These are phyloP conservation scores for Aplysia californica DNA, from an alignment of 1,140 invertebrate genomes.

Conservation along the genomic window DNA sequence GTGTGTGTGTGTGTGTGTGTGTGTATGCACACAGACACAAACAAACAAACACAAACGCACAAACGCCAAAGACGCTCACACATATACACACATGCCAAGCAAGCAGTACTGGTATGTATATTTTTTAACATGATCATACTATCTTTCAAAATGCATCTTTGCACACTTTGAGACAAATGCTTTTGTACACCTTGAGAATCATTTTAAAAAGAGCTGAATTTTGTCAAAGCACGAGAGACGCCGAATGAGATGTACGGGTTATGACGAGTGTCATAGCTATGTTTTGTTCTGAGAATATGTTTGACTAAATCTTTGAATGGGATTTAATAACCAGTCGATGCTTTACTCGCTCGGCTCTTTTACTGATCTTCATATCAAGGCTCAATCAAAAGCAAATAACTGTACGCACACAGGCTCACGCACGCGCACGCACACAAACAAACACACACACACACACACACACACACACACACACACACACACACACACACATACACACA, in stretches of 20 bases:
- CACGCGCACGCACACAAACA: too few species aligned
- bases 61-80: not conserved
- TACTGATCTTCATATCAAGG: not conserved
- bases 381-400: not conserved
- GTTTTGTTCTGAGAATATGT: not conserved
- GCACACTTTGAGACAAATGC: not conserved
- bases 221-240: not conserved
- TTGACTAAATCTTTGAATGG: not conserved
- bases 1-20: not conserved
- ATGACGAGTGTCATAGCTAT: not conserved
- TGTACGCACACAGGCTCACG: not conserved
- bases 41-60: not conserved
- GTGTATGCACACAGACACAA: not conserved
- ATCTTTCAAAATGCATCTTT: not conserved
- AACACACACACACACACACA: not conserved
- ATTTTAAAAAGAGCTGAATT: not conserved
- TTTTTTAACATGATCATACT: not conserved
- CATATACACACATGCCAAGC: conserved; percentile 9
- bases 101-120: not conserved
- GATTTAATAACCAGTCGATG: not conserved
- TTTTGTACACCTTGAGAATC: not conserved
- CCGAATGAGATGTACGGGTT: not conserved
- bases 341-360: not conserved
- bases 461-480: not conserved
- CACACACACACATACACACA: not conserved